phyloP scores from a whole-genome alignment of 2,797 vertebrate species.

The Gambusia yucatana region DNA sequence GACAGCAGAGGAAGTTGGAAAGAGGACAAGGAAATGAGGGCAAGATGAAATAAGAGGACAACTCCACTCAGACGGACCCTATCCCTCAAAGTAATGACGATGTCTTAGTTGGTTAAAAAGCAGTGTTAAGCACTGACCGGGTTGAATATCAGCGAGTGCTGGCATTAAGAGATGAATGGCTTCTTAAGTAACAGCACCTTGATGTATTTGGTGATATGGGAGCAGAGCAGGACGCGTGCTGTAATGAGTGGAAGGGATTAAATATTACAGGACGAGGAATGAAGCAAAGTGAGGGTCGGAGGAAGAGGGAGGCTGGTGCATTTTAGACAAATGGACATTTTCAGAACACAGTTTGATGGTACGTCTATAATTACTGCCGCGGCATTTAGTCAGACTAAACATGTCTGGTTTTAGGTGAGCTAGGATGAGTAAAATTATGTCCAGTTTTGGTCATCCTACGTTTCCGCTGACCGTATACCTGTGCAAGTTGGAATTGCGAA shows the following conservation, averaged over 20 bases:
- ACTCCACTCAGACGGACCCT: constrained; percentile 66
- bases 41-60: constrained; percentile 76
- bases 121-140: constrained; percentile 71
- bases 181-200: constrained; percentile 81
- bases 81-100: constrained; percentile 84
- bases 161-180: constrained; percentile 69
- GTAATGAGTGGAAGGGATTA: constrained; percentile 44
- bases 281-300: constrained; percentile 2
- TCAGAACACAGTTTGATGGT: background rate
- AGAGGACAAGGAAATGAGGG: constrained; percentile 58
- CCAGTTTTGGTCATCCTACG: too few species aligned
- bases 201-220: constrained; percentile 69
- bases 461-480: too few species aligned
- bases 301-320: background rate
- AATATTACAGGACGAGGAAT: constrained; percentile 32
- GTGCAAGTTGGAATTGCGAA: too few species aligned
- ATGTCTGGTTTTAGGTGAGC: too few species aligned
- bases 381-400: too few species aligned
- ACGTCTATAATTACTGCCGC: background rate
- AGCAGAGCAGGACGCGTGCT: constrained; percentile 44
- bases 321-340: constrained; percentile 9
- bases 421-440: too few species aligned
- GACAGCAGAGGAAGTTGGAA: constrained; percentile 42
- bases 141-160: constrained; percentile 61
- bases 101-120: constrained; percentile 85